phyloP scores from a whole-genome alignment of 2,888 invertebrate genomes.

The Nemotelus nigrinus region DNA sequence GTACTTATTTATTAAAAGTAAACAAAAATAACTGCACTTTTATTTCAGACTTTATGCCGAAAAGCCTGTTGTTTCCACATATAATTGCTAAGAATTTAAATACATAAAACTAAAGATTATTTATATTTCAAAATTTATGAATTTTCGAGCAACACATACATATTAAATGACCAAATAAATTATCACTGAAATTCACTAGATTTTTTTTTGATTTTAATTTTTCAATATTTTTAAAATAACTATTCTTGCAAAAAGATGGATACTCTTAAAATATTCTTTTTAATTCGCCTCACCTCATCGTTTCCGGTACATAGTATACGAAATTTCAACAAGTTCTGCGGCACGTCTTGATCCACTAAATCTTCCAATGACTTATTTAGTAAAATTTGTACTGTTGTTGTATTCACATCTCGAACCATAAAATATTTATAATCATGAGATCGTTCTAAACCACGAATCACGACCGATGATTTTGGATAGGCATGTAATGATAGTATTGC shows the following conservation, averaged over 20 bases:
- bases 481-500: conserved; percentile 83
- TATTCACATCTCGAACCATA: conserved; percentile 73
- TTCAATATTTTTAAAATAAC: too few species aligned
- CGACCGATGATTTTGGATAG: conserved; percentile 74
- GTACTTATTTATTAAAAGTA: too few species aligned
- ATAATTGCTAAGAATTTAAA: too few species aligned
- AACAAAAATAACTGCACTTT: too few species aligned
- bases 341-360: conserved; percentile 82
- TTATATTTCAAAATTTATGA: too few species aligned
- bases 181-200: too few species aligned
- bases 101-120: too few species aligned
- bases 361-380: conserved; percentile 81
- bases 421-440: conserved; percentile 63
- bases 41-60: too few species aligned
- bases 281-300: conserved; percentile 58
- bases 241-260: background rate
- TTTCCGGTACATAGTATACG: conserved; percentile 73
- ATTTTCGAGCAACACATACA: too few species aligned
- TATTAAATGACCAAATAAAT: background rate
- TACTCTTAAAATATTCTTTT: conserved; percentile 9
- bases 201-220: background rate
- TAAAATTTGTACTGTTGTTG: conserved; percentile 79
- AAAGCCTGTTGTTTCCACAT: too few species aligned
- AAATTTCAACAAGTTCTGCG: conserved; percentile 85
- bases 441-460: conserved; percentile 60